phyloP scores from a whole-genome alignment of 2,113 vertebrate species.

The Ptilorrhoa leucosticta region DNA sequence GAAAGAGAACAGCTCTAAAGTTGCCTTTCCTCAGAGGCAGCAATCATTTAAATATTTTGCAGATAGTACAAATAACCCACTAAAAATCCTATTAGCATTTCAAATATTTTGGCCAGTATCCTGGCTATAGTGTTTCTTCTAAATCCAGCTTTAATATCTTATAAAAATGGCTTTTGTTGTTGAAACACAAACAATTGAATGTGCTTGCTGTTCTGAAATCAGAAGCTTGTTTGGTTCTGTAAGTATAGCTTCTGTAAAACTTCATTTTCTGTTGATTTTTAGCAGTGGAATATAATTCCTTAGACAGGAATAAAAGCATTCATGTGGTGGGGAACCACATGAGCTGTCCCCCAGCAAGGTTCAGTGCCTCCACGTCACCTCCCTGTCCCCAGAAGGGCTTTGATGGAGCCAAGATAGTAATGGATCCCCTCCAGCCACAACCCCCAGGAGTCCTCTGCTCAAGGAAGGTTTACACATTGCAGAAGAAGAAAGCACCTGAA shows the following conservation, averaged over 20 bases:
- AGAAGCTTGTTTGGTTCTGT: not conserved
- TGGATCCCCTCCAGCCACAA: slow-evolving; percentile 53
- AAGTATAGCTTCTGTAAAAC: not conserved
- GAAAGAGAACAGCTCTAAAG: not conserved
- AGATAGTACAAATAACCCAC: not conserved
- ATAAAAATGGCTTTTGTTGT: not conserved
- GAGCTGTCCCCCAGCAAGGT: not conserved
- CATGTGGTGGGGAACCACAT: not conserved
- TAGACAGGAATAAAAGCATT: not conserved
- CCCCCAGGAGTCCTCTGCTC: slow-evolving; percentile 24
- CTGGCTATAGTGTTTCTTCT: not conserved
- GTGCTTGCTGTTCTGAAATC: not conserved
- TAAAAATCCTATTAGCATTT: not conserved
- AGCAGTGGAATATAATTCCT: not conserved
- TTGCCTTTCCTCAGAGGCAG: not conserved
- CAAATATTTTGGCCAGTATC: not conserved
- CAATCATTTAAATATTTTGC: not conserved
- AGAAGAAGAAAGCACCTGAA: slow-evolving; percentile 36
- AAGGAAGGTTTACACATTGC: slow-evolving; percentile 25
- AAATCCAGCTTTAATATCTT: not conserved
- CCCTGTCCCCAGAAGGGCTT: slow-evolving; percentile 22
- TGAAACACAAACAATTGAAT: not conserved
- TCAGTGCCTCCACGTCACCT: not conserved
- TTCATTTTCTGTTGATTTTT: slow-evolving; percentile 14
- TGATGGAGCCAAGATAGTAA: slow-evolving; percentile 24